A percentile compares a stretch with the other conserved stretches of the same genome.
Evolutionary conservation across 2,888 invertebrate species (phyloP).

Genomic region (Aethes cnicana): DNA sequence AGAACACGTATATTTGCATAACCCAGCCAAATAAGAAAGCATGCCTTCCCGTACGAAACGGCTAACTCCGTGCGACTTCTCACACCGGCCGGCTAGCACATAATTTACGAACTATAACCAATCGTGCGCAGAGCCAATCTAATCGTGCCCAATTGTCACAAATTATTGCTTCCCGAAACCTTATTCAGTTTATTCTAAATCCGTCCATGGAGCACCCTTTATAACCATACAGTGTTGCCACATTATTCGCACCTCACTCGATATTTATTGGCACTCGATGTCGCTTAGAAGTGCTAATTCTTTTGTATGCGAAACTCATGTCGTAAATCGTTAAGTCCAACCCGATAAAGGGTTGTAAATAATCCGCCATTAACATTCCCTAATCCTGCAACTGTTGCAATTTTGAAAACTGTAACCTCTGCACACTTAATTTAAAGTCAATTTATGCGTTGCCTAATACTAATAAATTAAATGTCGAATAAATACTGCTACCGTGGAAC

Average conservation of each 20-base stretch:
- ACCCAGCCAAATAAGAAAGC: slow-evolving; percentile 52
- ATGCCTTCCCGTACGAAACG: slow-evolving; percentile 39
- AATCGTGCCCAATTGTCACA: slow-evolving; percentile 81
- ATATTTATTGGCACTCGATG: slow-evolving; percentile 78
- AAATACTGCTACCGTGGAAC: neutral
- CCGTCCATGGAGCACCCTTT: slow-evolving; percentile 59
- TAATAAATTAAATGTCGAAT: slow-evolving; percentile 22
- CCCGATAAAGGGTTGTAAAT: slow-evolving; percentile 78
- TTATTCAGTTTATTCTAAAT: slow-evolving; percentile 72
- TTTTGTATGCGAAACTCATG: slow-evolving; percentile 64
- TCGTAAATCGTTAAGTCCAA: slow-evolving; percentile 67
- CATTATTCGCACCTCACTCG: slow-evolving; percentile 67
- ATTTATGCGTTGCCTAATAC: slow-evolving; percentile 38
- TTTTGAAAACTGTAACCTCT: slow-evolving; percentile 64
- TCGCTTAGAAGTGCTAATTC: slow-evolving; percentile 73
- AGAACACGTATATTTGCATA: slow-evolving; percentile 67
- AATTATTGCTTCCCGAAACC: slow-evolving; percentile 81
- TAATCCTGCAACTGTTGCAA: slow-evolving; percentile 66
- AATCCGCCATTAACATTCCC: slow-evolving; percentile 61
- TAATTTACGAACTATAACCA: slow-evolving; percentile 81
- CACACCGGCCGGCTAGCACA: slow-evolving; percentile 62
- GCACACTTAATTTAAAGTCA: slow-evolving; percentile 52
- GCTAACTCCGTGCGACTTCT: slow-evolving; percentile 47
- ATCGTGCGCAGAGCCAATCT: slow-evolving; percentile 78
- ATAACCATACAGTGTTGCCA: slow-evolving; percentile 69